Percentiles rank a stretch among this genome's conserved stretches.
These are phyloP conservation scores for Gila robusta DNA, from an alignment of 2,797 vertebrate species.

Conservation along the genomic window DNA sequence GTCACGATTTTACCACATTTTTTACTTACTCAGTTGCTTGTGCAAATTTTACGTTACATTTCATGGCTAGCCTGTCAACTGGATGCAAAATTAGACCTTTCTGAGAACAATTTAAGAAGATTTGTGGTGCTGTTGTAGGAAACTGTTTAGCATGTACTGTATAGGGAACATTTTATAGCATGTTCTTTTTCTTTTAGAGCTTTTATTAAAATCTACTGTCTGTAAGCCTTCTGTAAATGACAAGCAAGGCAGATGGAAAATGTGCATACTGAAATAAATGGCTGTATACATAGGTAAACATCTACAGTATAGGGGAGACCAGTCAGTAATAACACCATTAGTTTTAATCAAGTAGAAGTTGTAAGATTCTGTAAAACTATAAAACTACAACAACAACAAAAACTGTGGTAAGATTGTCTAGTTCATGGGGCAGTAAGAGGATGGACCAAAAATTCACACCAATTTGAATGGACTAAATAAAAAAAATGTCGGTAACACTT, in stretches of 20 bases:
- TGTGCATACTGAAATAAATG: neutral
- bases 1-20: conserved; percentile 14
- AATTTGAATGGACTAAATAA: too few relatives aligned
- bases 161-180: neutral
- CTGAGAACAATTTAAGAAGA: neutral
- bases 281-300: neutral
- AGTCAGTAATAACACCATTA: neutral
- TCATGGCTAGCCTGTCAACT: neutral
- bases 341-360: neutral
- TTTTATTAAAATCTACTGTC: neutral
- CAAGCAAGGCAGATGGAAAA: neutral
- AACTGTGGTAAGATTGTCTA: too few relatives aligned
- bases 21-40: conserved; percentile 23
- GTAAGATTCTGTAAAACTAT: too few relatives aligned
- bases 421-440: too few relatives aligned
- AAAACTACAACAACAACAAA: too few relatives aligned
- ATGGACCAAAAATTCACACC: too few relatives aligned
- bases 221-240: neutral
- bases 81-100: neutral
- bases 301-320: neutral
- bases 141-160: neutral
- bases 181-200: neutral
- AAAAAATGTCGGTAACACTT: too few relatives aligned
- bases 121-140: neutral
- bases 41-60: conserved; percentile 12